Conservation (phyloP, 30 jellyfish, hydroid and myxozoan genomes). For the Rhopilema esculentum region DNA sequence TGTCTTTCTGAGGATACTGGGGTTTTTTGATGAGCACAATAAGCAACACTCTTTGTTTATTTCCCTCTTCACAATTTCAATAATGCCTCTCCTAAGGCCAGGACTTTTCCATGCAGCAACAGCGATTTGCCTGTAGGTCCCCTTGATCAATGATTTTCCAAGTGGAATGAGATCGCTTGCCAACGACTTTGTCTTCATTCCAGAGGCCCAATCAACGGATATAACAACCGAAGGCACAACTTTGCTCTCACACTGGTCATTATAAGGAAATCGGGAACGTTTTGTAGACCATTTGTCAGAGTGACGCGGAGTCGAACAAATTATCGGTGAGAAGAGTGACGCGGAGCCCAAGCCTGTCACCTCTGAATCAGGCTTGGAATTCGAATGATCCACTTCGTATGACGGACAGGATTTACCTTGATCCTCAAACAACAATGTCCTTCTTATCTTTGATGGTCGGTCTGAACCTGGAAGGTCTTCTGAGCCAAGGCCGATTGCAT, state of each 20-base stretch:
- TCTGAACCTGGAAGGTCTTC: neutral
- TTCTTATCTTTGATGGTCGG: conserved; percentile 1
- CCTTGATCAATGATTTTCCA: conserved; percentile 30
- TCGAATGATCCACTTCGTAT: neutral
- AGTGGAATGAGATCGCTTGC: conserved; percentile 25
- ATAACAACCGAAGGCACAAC: conserved; percentile 6
- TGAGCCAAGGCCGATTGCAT: conserved; percentile 1
- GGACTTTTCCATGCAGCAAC: conserved; percentile 31
- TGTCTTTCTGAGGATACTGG: conserved; percentile 37
- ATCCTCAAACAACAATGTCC: conserved; percentile 4
- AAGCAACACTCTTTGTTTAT: conserved; percentile 12
- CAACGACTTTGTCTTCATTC: conserved; percentile 1
- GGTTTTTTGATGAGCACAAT: conserved; percentile 21
- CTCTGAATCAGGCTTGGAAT: neutral
- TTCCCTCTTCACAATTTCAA: conserved; percentile 2
- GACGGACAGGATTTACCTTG: neutral
- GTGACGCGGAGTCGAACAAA: neutral
- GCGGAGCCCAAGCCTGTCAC: conserved; percentile 16
- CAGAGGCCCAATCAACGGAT: conserved; percentile 27
- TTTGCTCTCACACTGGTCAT: neutral
- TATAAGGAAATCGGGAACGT: neutral
- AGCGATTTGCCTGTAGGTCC: conserved; percentile 40
- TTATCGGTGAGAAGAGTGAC: neutral
- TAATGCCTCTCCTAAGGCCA: neutral
- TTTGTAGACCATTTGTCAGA: neutral